Percentiles rank a stretch among this genome's conserved stretches.
These are phyloP conservation scores for Tetrao urogallus DNA, from an alignment of 2,113 vertebrate genomes.

Conservation along the genomic window DNA sequence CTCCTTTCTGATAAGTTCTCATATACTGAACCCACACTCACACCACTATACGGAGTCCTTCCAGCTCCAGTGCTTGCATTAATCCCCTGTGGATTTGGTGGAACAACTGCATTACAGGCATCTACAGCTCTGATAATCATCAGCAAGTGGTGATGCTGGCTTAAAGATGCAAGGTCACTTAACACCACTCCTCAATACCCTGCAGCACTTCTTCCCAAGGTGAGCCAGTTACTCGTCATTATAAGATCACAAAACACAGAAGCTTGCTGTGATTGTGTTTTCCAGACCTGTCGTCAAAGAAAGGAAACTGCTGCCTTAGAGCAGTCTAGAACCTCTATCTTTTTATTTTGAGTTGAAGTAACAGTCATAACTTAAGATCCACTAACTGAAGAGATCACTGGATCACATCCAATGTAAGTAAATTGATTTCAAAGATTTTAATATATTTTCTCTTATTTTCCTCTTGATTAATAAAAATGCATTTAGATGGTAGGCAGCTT, in stretches of 20 bases:
- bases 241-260: slow-evolving; percentile 5
- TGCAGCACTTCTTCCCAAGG: neutral
- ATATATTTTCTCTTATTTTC: neutral
- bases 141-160: neutral
- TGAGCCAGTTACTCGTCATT: neutral
- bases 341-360: neutral
- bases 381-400: neutral
- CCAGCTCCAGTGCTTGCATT: neutral
- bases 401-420: neutral
- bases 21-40: neutral
- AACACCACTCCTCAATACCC: neutral
- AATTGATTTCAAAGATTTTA: neutral
- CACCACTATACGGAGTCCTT: neutral
- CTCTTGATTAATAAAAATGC: neutral
- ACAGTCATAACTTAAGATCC: neutral
- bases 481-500: neutral
- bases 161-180: neutral
- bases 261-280: neutral
- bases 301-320: neutral
- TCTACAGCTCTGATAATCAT: neutral
- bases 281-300: neutral
- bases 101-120: neutral
- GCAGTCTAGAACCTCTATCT: neutral
- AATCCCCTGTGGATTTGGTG: neutral
- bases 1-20: neutral